Evolutionary conservation across 2,113 vertebrate species (phyloP).

Genomic region (Micronycteris hirsuta): DNA sequence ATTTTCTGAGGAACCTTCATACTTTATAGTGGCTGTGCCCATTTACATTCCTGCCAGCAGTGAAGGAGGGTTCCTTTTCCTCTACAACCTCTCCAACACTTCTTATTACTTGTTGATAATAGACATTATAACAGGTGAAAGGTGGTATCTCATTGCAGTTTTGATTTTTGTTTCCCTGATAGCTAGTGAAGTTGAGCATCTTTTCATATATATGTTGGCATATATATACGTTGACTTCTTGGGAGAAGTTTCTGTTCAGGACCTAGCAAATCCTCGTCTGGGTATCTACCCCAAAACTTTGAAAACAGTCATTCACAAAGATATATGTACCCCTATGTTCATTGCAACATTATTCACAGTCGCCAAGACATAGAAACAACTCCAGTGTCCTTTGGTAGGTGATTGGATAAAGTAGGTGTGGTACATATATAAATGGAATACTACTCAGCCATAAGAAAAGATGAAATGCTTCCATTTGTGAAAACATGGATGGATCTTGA

Average conservation of each 20-base stretch:
- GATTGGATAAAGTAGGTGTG: neutral
- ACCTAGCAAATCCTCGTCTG: neutral
- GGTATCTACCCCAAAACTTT: neutral
- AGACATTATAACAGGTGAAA: neutral
- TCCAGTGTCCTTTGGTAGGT: neutral
- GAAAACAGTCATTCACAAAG: neutral
- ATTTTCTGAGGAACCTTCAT: neutral
- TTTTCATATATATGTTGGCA: neutral
- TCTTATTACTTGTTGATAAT: neutral
- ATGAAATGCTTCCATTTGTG: neutral
- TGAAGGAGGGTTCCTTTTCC: neutral
- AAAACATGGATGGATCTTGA: neutral
- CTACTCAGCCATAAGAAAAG: neutral
- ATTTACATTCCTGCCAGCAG: neutral
- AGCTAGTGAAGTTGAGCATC: neutral
- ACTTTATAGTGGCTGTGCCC: neutral
- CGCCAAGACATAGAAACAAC: neutral
- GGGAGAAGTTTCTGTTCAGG: neutral
- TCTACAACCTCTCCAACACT: neutral
- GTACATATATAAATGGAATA: neutral
- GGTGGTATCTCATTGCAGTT: neutral
- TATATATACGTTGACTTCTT: neutral
- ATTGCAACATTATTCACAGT: neutral
- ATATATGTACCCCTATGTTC: neutral
- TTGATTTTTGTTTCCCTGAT: neutral